phyloP scores from a whole-genome alignment of 2,888 invertebrate genomes.

The Epinotia nisella region DNA sequence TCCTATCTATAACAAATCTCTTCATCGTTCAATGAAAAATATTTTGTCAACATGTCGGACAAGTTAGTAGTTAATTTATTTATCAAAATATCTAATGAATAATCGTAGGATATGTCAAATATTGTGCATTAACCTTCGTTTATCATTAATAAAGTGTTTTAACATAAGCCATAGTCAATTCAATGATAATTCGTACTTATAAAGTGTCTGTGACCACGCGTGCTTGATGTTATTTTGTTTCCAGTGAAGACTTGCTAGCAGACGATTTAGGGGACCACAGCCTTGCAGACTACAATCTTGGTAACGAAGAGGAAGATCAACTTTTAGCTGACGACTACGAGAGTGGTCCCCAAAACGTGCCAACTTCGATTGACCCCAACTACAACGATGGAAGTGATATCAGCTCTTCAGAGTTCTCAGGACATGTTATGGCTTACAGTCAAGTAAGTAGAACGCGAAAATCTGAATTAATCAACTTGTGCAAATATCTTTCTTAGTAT shows the following conservation, averaged over 20 bases:
- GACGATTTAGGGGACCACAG: slow-evolving; percentile 82
- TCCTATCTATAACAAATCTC: too few relatives aligned
- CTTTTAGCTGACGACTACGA: slow-evolving; percentile 80
- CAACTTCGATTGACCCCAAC: slow-evolving; percentile 59
- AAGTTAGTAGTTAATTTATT: slow-evolving; percentile 68
- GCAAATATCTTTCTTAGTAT: not conserved
- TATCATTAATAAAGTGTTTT: not conserved
- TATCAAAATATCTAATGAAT: slow-evolving; percentile 15
- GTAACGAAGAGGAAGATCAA: slow-evolving; percentile 81
- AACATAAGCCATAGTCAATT: not conserved
- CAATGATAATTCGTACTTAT: not conserved
- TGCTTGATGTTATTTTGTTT: slow-evolving; percentile 53
- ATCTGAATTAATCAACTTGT: slow-evolving; percentile 24
- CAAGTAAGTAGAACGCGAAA: slow-evolving; percentile 60
- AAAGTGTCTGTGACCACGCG: slow-evolving; percentile 4
- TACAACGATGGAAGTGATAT: slow-evolving; percentile 62
- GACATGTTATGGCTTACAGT: slow-evolving; percentile 62
- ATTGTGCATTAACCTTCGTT: not conserved
- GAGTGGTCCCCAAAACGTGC: slow-evolving; percentile 71
- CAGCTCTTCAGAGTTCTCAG: slow-evolving; percentile 64
- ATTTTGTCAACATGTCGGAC: slow-evolving; percentile 80
- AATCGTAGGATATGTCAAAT: not conserved
- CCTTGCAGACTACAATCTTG: slow-evolving; percentile 80
- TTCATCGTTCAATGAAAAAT: slow-evolving; percentile 28
- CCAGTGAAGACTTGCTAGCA: slow-evolving; percentile 80